These are phyloP conservation scores for Morpho achilles DNA, from an alignment of 2,888 invertebrate genomes.

Conservation along the genomic window DNA sequence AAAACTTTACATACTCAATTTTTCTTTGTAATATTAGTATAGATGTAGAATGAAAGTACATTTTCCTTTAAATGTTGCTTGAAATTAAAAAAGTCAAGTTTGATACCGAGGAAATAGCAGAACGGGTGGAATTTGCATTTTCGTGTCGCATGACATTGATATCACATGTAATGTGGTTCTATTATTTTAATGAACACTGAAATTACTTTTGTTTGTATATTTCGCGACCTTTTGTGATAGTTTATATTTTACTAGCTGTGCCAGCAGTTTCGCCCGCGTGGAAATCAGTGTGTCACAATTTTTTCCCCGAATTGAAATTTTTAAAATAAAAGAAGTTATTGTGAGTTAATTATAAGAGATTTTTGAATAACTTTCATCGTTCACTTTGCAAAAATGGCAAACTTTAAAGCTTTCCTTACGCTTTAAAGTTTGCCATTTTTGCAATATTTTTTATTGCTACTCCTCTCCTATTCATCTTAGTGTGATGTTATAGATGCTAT, in stretches of 20 bases:
- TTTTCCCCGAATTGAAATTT: too few species aligned
- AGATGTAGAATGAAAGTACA: conserved; percentile 1
- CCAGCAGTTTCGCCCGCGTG: too few species aligned
- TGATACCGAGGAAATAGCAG: conserved; percentile 42
- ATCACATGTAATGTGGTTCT: conserved; percentile 51
- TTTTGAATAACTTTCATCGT: too few species aligned
- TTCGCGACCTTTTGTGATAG: conserved; percentile 4
- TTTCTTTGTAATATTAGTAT: not conserved
- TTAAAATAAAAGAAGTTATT: too few species aligned
- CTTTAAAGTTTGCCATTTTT: too few species aligned
- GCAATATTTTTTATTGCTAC: too few species aligned
- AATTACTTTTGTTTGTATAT: conserved; percentile 41
- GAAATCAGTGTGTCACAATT: too few species aligned
- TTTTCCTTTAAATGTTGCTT: conserved; percentile 11
- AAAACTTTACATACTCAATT: not conserved
- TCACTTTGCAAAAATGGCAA: too few species aligned
- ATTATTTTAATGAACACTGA: conserved; percentile 65
- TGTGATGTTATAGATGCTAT: too few species aligned
- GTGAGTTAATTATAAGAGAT: too few species aligned
- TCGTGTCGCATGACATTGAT: conserved; percentile 67
- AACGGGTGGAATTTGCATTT: conserved; percentile 61
- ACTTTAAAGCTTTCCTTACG: too few species aligned
- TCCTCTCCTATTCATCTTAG: too few species aligned
- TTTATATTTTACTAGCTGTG: not conserved
- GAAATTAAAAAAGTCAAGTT: conserved; percentile 2